Evolutionary conservation across 2,797 vertebrate species (phyloP), one percentile per base, ranked within the genome.

Genomic region (Hypotaenidia philippensis): DNA sequence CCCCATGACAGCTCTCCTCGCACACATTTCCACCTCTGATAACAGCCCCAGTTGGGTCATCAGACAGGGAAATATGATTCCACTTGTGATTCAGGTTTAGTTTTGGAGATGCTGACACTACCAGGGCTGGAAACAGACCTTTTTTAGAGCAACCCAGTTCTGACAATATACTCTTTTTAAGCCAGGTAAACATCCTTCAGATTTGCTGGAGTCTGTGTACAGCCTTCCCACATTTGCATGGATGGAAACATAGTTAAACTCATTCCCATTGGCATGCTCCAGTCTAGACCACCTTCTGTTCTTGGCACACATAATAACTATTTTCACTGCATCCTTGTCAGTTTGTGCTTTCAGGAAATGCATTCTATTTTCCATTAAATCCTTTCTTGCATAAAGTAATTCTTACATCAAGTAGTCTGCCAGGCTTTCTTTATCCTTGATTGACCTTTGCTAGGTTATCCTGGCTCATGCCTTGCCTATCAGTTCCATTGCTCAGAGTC

Each of bases 311-410:
- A 38, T 27, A 68, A 81, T 27, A 84, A 89, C 78, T 72, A 63
- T 84, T 94, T 94, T 85, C 91, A 93, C 55, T 68, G 36, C 60
- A 94, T 64, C 81, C 36, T 76, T 85, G 89, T 78, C 64, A 78
- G 78, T 21, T 83, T 71, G 47, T 34, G 91, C 72, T 94, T 95
- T 90, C 90, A 95, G 60, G 57, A 93, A 96, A 90, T 41, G 40
- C 59, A 77, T 93, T 93, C 32, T 74, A 34, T 79, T 94, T 93
- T 79, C 88, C 79, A 88, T 86, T 80, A 82, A 89, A 50, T 65
- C 52, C 40, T 59, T 88, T 88, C 82, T 63, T 90, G 63, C 83
- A 94, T 89, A 47, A 92, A 92, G 55, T 50, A 65, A 64, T 63
- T 90, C 72, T 74, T 88, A 38, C 29, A 92, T 44, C 34, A 26